Percentiles rank a stretch among this genome's conserved stretches.
phyloP scores from a whole-genome alignment of 2,888 invertebrate genomes.

The Coronaproctus castanopsis region DNA sequence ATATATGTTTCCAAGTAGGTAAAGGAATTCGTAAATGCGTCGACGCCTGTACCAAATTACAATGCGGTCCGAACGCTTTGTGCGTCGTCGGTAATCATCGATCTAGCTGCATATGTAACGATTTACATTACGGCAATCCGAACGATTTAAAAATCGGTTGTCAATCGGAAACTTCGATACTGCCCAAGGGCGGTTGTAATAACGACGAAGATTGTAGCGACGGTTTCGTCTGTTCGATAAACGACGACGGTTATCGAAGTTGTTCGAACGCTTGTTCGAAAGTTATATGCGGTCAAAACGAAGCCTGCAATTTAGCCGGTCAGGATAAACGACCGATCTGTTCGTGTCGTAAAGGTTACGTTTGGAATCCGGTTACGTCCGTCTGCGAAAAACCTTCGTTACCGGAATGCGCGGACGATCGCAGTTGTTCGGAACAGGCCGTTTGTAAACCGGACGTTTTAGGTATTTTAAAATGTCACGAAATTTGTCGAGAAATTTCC shows the following conservation, averaged over 20 bases:
- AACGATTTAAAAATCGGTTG: constrained; percentile 59
- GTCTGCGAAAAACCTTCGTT: constrained; percentile 69
- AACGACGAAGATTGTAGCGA: constrained; percentile 48
- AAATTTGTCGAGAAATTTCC: constrained; percentile 57
- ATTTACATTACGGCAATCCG: constrained; percentile 63
- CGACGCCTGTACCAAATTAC: constrained; percentile 67
- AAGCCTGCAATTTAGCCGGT: constrained; percentile 46
- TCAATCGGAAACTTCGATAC: constrained; percentile 38
- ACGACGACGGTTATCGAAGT: constrained; percentile 39
- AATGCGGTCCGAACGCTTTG: constrained; percentile 75
- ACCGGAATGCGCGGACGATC: constrained; percentile 51
- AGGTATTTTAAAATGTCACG: constrained; percentile 61
- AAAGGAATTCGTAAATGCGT: constrained; percentile 61
- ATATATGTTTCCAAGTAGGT: constrained; percentile 71
- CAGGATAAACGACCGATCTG: constrained; percentile 48
- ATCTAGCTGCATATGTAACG: constrained; percentile 66
- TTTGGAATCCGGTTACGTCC: constrained; percentile 66
- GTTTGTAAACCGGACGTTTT: constrained; percentile 66
- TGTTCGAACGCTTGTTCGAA: constrained; percentile 62
- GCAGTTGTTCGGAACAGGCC: constrained; percentile 45
- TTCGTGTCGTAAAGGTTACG: constrained; percentile 52
- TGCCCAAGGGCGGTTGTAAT: constrained; percentile 39
- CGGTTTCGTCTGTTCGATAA: constrained; percentile 43
- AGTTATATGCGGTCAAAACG: constrained; percentile 63
- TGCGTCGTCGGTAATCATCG: constrained; percentile 67